phyloP scores from a whole-genome alignment of 1,140 invertebrate genomes.

The Lepidurus packardi region DNA sequence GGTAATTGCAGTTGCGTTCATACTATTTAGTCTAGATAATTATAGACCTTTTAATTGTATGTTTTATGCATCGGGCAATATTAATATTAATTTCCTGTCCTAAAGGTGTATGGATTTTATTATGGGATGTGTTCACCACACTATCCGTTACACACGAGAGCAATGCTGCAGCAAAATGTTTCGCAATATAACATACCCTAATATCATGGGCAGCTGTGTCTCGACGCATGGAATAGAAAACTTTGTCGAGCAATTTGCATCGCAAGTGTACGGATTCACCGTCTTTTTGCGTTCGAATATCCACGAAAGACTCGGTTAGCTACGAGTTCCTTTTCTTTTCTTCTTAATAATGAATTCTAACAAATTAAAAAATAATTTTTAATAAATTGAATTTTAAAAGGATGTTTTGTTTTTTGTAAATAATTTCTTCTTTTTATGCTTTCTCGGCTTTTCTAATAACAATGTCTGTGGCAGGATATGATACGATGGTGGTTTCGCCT shows the following conservation, averaged over 20 bases:
- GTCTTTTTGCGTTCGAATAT: neutral
- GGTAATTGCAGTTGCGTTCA: neutral
- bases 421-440: no score
- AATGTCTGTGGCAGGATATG: constrained; percentile 19
- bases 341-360: no score
- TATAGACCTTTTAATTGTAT: no score
- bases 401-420: no score
- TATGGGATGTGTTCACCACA: constrained; percentile 27
- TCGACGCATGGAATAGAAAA: neutral
- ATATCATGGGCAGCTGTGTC: constrained; percentile 3
- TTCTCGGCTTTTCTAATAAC: neutral
- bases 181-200: constrained; percentile 22
- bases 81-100: neutral
- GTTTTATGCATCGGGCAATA: neutral
- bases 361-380: no score
- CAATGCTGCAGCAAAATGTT: constrained; percentile 30
- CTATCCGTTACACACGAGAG: constrained; percentile 24
- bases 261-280: neutral
- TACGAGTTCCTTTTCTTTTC: neutral
- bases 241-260: neutral
- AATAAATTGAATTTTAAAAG: no score
- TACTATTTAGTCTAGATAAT: no score
- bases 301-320: neutral
- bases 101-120: constrained; percentile 28
- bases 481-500: constrained; percentile 23